These are phyloP conservation scores for Nasonia vitripennis DNA, from an alignment of 1,140 invertebrate genomes.

Conservation along the genomic window DNA sequence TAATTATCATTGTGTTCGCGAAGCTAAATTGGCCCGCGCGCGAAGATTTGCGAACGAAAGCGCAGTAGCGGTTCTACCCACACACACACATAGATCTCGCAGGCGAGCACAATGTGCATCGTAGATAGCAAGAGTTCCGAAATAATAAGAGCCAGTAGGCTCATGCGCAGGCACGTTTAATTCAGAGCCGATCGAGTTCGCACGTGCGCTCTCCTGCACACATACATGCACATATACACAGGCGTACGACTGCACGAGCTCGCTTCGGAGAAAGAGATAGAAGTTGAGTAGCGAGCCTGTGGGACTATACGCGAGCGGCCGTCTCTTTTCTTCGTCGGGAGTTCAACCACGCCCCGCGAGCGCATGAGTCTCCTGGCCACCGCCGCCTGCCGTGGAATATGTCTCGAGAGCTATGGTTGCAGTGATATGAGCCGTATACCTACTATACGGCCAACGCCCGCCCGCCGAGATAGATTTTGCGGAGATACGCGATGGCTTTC, in stretches of 20 bases:
- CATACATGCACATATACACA: background rate
- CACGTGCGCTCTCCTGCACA: background rate
- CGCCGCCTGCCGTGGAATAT: background rate
- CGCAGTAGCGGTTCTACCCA: background rate
- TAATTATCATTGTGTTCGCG: constrained; percentile 28
- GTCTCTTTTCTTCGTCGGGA: background rate
- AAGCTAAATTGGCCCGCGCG: constrained; percentile 16
- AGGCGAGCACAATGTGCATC: background rate
- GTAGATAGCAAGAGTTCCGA: constrained; percentile 4
- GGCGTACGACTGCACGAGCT: background rate
- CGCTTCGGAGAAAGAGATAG: background rate
- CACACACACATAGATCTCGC: background rate
- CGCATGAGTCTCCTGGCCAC: background rate
- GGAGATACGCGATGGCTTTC: background rate
- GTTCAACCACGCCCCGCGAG: background rate
- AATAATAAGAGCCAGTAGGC: constrained; percentile 11
- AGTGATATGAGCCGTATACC: background rate
- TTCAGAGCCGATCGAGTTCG: constrained; percentile 9
- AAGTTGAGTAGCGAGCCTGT: background rate
- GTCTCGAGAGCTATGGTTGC: background rate
- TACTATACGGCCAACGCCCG: background rate
- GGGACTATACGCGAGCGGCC: background rate
- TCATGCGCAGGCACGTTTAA: background rate
- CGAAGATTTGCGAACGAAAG: constrained; percentile 15
- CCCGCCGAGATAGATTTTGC: background rate